Evolutionary conservation across 1,140 invertebrate species (phyloP), one percentile per base, ranked within the genome.

Genomic region (Drosophila azteca): DNA sequence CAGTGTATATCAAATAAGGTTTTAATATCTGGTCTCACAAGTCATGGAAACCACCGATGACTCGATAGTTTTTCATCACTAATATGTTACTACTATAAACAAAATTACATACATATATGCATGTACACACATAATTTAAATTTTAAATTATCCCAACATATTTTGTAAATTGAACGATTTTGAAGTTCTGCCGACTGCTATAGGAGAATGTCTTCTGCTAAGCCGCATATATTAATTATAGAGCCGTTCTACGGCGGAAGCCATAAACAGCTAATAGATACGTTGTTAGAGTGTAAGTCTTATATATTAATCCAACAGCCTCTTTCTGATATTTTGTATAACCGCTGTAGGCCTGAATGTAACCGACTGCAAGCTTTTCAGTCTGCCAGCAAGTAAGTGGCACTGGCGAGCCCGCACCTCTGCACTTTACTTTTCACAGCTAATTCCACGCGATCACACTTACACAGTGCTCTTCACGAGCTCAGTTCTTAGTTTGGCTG

Each of bases 241-340:
- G 95, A 96, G 91, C 94, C 95, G 0, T 96, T 95, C 90, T 96
- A 94, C 90, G 95, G 94, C 9, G 95, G 95, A 22, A 96, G 95
- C 48, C 95, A 96, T 81, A 94, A 94, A 77, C 94, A 95, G 79
- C 90, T 96, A 15, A 93, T 95, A 46, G 94, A 94, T 71, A 90
- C 93, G 9, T 64, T 95, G 39, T 61, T 84, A 9, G 90, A 90
- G 81, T 79, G 93, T 93, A 90, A 61, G 77, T 85, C 29, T 2
- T 15, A 1, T n/a, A 20, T 6, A 53, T 26, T 13, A n/a, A 11
- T 9, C 41, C 6, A 24, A 11, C 35, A 39, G 35, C 35, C 8
- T 5, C 5, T 39, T 5, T 39, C 35, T 39, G 11, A 39, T 13
- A 13, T 13, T 13, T 15, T 17, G 3, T 35, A 5, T 0, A 26